Conservation (phyloP, 2,113 vertebrate genomes). For the Aythya baeri region DNA sequence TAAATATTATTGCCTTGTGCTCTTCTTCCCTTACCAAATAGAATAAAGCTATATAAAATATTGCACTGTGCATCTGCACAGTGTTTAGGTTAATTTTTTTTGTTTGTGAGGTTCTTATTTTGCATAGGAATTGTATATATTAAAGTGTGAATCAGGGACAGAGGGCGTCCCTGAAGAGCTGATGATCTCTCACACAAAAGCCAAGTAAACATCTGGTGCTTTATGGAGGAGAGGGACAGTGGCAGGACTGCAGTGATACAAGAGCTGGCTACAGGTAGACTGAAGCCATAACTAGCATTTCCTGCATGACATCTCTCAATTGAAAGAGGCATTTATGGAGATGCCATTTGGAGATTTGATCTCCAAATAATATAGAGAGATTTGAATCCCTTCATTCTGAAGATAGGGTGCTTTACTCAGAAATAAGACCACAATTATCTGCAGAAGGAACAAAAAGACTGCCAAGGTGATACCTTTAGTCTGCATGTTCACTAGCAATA, state of each 20-base stretch:
- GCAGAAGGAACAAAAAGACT: not conserved
- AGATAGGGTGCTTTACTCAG: not conserved
- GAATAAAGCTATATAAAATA: not conserved
- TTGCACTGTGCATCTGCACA: fast-evolving
- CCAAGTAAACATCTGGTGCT: not conserved
- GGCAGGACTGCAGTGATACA: not conserved
- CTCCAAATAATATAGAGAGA: not conserved
- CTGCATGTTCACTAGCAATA: not conserved
- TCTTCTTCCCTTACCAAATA: not conserved
- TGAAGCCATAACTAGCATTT: not conserved
- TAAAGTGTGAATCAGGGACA: not conserved
- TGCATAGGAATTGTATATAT: not conserved
- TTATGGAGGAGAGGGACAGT: not conserved
- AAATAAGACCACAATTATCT: not conserved
- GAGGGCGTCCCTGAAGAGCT: not conserved
- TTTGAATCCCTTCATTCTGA: not conserved
- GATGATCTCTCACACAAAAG: not conserved
- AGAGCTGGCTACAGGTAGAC: not conserved
- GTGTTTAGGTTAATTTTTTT: not conserved
- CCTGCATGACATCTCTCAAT: not conserved
- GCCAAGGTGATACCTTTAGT: not conserved
- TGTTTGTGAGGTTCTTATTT: not conserved
- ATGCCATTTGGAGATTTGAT: not conserved
- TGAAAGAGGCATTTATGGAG: not conserved
- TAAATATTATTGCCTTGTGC: not conserved